phyloP scores from a whole-genome alignment of 2,113 vertebrate species.

The Platanista minor region DNA sequence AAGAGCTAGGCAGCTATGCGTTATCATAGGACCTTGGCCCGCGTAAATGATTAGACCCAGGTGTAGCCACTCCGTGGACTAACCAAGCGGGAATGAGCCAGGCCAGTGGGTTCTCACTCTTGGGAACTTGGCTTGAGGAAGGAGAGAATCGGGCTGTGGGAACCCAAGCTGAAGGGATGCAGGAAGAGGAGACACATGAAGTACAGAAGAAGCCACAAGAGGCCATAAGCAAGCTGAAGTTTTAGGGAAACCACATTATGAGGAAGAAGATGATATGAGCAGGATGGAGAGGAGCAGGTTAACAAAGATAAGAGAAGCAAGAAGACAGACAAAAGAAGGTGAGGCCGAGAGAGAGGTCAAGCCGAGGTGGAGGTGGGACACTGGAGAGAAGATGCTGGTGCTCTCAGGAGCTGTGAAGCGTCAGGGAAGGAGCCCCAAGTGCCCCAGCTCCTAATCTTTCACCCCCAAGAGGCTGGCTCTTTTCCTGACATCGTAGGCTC shows the following conservation, averaged over 20 bases:
- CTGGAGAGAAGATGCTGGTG: not conserved
- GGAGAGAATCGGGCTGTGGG: not conserved
- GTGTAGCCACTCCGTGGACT: no score
- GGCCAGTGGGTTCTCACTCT: not conserved
- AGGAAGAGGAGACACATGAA: not conserved
- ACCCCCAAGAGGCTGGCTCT: not conserved
- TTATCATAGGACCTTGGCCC: not conserved
- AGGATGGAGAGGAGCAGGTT: not conserved
- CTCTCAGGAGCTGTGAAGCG: fast-evolving
- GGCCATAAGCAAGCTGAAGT: not conserved
- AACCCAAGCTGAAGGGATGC: no score
- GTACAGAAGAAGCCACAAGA: not conserved
- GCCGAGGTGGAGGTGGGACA: not conserved
- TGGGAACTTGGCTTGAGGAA: not conserved
- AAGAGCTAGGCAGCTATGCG: not conserved
- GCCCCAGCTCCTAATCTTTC: not conserved
- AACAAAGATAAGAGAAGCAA: not conserved
- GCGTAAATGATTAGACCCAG: not conserved
- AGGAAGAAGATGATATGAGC: not conserved
- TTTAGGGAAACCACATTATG: not conserved
- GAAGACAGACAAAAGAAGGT: not conserved
- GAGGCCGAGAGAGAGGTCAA: not conserved
- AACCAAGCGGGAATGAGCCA: not conserved
- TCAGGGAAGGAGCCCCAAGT: not conserved
- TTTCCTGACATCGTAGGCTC: not conserved